Base-by-base conservation (phyloP, 2,888 invertebrate species). In the Polydrusus cervinus region DNA sequence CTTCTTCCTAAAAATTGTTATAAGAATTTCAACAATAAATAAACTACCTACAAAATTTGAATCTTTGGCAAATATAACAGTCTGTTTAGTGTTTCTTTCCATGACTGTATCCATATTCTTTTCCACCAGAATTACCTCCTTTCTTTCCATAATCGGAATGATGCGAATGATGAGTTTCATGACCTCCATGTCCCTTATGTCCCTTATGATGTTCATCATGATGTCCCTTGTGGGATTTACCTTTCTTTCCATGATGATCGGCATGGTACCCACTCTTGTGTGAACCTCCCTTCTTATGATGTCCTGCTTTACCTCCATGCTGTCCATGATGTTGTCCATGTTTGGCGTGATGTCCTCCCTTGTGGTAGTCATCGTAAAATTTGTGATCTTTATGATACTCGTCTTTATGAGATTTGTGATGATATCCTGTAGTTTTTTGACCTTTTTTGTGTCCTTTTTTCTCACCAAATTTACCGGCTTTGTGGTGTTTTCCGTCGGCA, bases 361-460 rank as follows among this genome's bases (percentile, higher is more conserved):
- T 94, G 87, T 95, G 94, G 86, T 93, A 93, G 85, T 95, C 95
- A 84, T 95, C 95, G 87, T 95, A 95, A 89, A 95, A 95, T 86
- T 95, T 95, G 86, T 95, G 95, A 83, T 95, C 93, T 86, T 95
- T 95, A 82, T 94, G 93, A 84, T 93, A 95, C 84, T 96, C 95
- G 83, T 95, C 95, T 85, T 96, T 96, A 87, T 95, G 94, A 47
- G 94, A 93, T 83, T 95, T 95, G 86, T 95, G 93, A 83, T 95
- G 95, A 86, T 92, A 95, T 9, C 95, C 95, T 74, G 94, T 91
- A 14, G 94, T 94, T 83, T 95, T 94, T 78, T 94, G 93, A 0
- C 94, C 95, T 83, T 95, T 95, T 82, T 95, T 95, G 87, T 95
- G 95, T 0, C 94, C 94, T 82, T 94, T 94, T 84, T 95, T 94